Evolutionary conservation across 2,113 vertebrate genomes (phyloP).

Genomic region (Phalacrocorax aristotelis): DNA sequence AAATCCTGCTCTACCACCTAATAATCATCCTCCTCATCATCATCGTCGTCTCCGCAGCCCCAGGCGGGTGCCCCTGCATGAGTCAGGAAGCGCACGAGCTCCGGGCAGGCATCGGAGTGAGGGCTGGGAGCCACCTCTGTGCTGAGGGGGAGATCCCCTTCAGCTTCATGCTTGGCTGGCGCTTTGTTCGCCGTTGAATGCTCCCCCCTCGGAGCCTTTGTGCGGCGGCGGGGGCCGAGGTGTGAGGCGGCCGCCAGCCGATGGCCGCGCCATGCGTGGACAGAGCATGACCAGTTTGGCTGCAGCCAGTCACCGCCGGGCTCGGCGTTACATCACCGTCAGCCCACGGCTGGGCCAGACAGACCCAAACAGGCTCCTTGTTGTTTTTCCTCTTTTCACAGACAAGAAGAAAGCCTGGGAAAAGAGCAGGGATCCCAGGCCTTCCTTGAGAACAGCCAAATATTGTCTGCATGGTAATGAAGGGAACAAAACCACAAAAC

Average conservation of each 20-base stretch:
- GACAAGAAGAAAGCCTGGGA: constrained; percentile 70
- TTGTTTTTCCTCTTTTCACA: constrained; percentile 64
- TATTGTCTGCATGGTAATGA: constrained; percentile 50
- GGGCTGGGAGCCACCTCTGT: background rate
- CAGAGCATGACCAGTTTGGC: constrained; percentile 78
- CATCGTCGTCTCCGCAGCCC: background rate
- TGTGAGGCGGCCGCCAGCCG: constrained; percentile 70
- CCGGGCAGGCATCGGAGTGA: background rate
- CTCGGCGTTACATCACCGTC: constrained; percentile 76
- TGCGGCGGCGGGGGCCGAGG: constrained; percentile 65
- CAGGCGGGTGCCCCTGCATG: background rate
- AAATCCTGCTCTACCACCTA: background rate
- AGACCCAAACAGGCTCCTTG: constrained; percentile 60
- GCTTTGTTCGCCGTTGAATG: constrained; percentile 76
- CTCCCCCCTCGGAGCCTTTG: constrained; percentile 69
- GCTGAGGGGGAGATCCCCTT: constrained; percentile 52
- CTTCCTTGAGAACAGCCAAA: constrained; percentile 70
- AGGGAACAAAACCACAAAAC: constrained; percentile 30
- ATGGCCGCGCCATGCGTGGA: constrained; percentile 72
- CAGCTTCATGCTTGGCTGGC: constrained; percentile 78
- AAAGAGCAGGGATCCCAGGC: constrained; percentile 62
- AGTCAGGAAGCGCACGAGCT: background rate
- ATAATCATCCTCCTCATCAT: background rate
- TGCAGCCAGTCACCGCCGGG: constrained; percentile 77
- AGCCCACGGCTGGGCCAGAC: constrained; percentile 64